Evolutionary conservation across 2,888 invertebrate genomes (phyloP).

Genomic region (Sinelater perroti): DNA sequence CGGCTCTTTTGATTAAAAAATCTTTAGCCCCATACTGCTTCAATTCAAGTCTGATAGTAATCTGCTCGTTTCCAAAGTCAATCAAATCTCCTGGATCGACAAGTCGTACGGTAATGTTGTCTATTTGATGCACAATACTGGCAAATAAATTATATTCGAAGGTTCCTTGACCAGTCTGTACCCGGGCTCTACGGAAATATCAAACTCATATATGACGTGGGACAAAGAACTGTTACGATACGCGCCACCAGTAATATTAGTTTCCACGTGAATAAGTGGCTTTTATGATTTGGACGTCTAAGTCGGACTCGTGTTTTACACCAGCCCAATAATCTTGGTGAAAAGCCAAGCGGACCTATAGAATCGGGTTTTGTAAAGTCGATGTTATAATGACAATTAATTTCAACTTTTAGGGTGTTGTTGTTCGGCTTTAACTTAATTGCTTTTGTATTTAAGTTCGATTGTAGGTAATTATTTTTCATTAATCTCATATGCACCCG

Average conservation of each 20-base stretch:
- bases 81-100: conserved; percentile 47
- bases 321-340: conserved; percentile 16
- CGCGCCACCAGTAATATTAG: conserved; percentile 48
- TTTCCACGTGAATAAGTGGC: conserved; percentile 40
- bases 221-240: conserved; percentile 47
- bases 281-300: conserved; percentile 40
- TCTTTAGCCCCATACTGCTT: conserved; percentile 5
- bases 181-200: conserved; percentile 48
- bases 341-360: conserved; percentile 32
- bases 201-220: conserved; percentile 54
- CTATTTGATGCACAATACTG: conserved; percentile 44
- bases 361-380: conserved; percentile 27
- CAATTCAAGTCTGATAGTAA: conserved; percentile 45
- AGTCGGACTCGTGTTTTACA: conserved; percentile 39
- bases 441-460: conserved; percentile 15
- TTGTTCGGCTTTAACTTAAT: conserved; percentile 45
- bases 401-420: conserved; percentile 47
- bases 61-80: conserved; percentile 49
- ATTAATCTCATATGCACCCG: conserved; percentile 51
- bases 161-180: conserved; percentile 53
- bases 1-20: too few relatives aligned
- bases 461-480: conserved; percentile 43
- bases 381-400: conserved; percentile 22
- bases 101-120: conserved; percentile 44
- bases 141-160: conserved; percentile 52